Conservation (phyloP, 2,113 vertebrate genomes). For the Scatophagus argus region DNA sequence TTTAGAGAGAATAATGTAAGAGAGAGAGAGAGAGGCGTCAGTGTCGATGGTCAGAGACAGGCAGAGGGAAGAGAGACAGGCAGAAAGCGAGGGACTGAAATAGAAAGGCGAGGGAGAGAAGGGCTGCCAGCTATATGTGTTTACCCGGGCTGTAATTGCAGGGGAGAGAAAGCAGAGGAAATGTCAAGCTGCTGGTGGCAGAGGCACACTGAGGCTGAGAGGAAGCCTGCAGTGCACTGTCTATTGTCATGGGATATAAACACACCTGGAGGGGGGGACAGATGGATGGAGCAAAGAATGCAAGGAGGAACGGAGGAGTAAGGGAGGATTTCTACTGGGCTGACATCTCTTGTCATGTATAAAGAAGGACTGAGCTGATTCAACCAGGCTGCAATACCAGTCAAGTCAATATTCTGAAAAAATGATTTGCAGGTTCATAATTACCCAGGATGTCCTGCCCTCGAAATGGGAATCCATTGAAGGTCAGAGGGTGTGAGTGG, state of each 20-base stretch:
- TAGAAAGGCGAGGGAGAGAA: conserved; percentile 50
- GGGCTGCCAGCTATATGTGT: conserved; percentile 57
- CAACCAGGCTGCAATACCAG: neutral
- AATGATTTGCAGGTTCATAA: neutral
- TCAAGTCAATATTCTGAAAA: neutral
- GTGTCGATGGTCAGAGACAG: conserved; percentile 12
- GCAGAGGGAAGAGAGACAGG: conserved; percentile 18
- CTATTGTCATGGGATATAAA: conserved; percentile 31
- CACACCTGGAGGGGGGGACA: conserved; percentile 22
- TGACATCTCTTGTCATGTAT: no score
- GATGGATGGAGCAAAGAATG: neutral
- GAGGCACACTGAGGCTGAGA: conserved; percentile 48
- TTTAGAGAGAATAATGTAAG: neutral
- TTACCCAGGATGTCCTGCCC: conserved; percentile 86
- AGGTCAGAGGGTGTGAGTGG: conserved; percentile 82
- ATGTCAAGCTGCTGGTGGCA: conserved; percentile 73
- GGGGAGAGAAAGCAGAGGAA: conserved; percentile 62
- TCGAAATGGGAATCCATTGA: conserved; percentile 84
- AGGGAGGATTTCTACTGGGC: no score
- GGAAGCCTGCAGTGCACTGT: conserved; percentile 16
- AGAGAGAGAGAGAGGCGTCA: neutral
- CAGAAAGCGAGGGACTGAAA: conserved; percentile 35
- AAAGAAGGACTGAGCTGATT: neutral
- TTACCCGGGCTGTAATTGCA: conserved; percentile 65
- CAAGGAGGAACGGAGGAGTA: neutral